phyloP scores from a whole-genome alignment of 2,888 invertebrate genomes.

The Brachyptera risi region DNA sequence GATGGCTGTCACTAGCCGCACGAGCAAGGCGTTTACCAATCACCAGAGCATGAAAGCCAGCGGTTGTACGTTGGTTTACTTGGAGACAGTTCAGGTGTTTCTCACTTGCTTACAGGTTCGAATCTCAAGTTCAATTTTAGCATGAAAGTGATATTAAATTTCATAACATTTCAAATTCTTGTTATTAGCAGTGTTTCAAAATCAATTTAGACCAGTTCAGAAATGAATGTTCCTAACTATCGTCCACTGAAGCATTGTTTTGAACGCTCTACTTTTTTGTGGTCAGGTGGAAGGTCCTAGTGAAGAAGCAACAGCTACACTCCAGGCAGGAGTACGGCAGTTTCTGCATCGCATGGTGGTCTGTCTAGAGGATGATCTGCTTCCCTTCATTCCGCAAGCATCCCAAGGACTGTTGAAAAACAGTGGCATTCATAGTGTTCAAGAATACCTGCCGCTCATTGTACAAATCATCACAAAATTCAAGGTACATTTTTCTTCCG shows the following conservation, averaged over 20 bases:
- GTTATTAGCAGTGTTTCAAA: too few relatives aligned
- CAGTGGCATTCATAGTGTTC: constrained; percentile 39
- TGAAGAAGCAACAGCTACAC: too few relatives aligned
- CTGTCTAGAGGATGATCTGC: constrained; percentile 51
- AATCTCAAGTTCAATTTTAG: constrained; percentile 22
- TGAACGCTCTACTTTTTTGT: too few relatives aligned
- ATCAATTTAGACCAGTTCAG: too few relatives aligned
- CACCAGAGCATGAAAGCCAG: constrained; percentile 50
- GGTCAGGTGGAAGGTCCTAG: too few relatives aligned
- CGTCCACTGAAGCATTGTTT: too few relatives aligned
- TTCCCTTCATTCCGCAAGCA: constrained; percentile 50
- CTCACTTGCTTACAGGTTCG: constrained; percentile 46
- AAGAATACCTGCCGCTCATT: constrained; percentile 53
- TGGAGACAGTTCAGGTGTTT: constrained; percentile 50
- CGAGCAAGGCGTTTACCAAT: constrained; percentile 55
- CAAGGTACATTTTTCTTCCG: too few relatives aligned
- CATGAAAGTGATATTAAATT: too few relatives aligned
- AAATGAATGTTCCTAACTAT: too few relatives aligned
- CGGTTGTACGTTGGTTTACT: constrained; percentile 49
- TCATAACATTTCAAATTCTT: too few relatives aligned
- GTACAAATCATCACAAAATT: constrained; percentile 55
- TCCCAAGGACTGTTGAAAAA: constrained; percentile 48
- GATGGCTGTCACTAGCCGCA: constrained; percentile 51
- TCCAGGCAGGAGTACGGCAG: constrained; percentile 50
- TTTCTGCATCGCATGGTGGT: constrained; percentile 55